Evolutionary conservation across 2,113 vertebrate genomes (phyloP).

Genomic region (Serranochromis macrocephalus): DNA sequence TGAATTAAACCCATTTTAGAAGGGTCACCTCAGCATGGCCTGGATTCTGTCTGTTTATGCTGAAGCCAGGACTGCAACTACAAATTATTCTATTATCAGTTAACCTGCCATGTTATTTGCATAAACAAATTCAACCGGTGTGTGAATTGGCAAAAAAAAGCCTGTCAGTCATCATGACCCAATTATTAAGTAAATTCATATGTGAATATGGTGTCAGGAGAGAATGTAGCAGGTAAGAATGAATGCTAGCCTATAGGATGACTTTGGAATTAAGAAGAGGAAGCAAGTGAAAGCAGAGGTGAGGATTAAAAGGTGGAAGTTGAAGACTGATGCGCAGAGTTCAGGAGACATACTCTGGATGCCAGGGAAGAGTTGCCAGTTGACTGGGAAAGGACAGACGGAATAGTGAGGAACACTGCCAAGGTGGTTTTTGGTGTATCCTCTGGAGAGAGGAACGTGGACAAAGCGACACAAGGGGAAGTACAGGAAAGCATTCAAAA

Average conservation of each 20-base stretch:
- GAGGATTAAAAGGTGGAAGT: background rate
- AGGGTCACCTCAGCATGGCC: background rate
- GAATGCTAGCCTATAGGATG: background rate
- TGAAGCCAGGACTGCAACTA: background rate
- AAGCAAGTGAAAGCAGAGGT: background rate
- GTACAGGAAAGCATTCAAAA: background rate
- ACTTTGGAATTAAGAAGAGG: background rate
- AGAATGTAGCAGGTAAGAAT: background rate
- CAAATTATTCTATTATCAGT: background rate
- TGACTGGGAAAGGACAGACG: accelerated
- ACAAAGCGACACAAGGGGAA: background rate
- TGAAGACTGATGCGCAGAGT: background rate
- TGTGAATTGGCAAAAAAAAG: background rate
- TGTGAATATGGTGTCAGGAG: background rate
- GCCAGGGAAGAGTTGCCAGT: background rate
- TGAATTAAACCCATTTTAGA: background rate
- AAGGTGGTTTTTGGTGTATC: background rate
- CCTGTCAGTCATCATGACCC: background rate
- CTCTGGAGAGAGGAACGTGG: accelerated
- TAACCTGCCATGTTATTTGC: background rate
- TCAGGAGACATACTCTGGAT: background rate
- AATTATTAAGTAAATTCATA: background rate
- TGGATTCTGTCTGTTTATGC: background rate
- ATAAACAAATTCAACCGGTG: background rate
- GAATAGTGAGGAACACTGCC: accelerated